phyloP scores from a whole-genome alignment of 2,113 vertebrate species.

The Amphilophus citrinellus region DNA sequence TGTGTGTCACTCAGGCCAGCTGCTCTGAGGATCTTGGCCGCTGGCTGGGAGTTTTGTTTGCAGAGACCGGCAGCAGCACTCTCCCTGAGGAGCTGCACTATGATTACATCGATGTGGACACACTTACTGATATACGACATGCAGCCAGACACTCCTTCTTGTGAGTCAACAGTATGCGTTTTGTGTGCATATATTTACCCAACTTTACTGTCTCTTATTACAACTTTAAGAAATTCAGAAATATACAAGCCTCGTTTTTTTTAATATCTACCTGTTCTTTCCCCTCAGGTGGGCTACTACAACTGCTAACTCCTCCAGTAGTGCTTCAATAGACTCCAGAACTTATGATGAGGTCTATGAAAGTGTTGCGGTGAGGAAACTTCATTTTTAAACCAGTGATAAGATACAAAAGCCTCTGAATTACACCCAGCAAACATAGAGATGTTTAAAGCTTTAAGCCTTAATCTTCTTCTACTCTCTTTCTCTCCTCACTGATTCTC shows the following conservation, averaged over 20 bases:
- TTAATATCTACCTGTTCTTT: background rate
- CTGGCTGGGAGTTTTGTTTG: constrained; percentile 95
- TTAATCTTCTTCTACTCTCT: background rate
- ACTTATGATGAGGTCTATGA: constrained; percentile 96
- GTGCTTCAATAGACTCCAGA: constrained; percentile 80
- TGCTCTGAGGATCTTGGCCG: constrained; percentile 94
- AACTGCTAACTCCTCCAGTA: constrained; percentile 83
- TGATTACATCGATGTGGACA: constrained; percentile 97
- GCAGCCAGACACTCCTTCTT: constrained; percentile 95
- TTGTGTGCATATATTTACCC: background rate
- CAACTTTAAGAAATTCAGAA: background rate
- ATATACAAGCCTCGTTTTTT: background rate
- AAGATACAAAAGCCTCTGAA: background rate
- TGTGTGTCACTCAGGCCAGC: constrained; percentile 83
- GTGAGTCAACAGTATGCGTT: constrained; percentile 80
- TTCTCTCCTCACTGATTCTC: background rate
- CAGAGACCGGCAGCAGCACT: constrained; percentile 87
- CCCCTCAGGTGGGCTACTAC: constrained; percentile 87
- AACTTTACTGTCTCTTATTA: background rate
- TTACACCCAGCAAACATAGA: background rate
- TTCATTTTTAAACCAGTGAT: background rate
- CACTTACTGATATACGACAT: constrained; percentile 91
- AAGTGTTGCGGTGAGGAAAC: constrained; percentile 86
- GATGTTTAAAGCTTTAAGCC: background rate
- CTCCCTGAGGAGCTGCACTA: constrained; percentile 94